These are phyloP conservation scores for Mycogona germanica DNA, from an alignment of 2,888 invertebrate species.

Conservation along the genomic window DNA sequence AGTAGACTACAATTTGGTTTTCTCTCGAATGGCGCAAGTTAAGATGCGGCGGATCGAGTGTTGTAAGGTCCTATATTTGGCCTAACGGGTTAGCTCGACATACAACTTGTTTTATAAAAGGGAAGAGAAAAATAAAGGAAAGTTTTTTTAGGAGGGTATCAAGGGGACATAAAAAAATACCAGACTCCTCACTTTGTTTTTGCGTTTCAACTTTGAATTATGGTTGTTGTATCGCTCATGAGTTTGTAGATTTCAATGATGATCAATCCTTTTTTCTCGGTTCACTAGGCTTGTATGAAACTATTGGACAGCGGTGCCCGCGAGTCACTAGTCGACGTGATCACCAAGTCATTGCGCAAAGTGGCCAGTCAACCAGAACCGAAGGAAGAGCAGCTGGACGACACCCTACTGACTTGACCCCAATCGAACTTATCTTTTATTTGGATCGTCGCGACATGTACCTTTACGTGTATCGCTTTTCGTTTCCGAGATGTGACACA, in stretches of 20 bases:
- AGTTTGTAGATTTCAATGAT: background rate
- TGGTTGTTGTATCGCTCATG: background rate
- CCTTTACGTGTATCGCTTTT: too few relatives aligned
- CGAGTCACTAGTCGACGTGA: conserved; percentile 78
- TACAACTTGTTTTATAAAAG: too few relatives aligned
- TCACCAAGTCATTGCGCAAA: conserved; percentile 75
- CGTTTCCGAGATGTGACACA: too few relatives aligned
- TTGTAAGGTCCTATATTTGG: too few relatives aligned
- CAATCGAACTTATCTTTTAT: too few relatives aligned
- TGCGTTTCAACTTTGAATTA: background rate
- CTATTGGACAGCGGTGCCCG: conserved; percentile 74
- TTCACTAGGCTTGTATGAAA: conserved; percentile 52
- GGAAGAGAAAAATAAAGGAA: too few relatives aligned
- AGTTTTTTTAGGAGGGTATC: too few relatives aligned
- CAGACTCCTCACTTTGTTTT: background rate
- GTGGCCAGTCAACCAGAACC: conserved; percentile 60
- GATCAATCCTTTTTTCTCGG: background rate
- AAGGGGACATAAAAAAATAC: too few relatives aligned
- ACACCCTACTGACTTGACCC: conserved; percentile 69
- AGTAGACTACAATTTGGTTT: background rate
- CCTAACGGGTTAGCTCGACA: too few relatives aligned
- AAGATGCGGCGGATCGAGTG: too few relatives aligned
- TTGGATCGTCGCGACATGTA: too few relatives aligned
- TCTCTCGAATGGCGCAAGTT: too few relatives aligned
- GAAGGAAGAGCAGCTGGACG: conserved; percentile 84